phyloP scores from a whole-genome alignment of 37 sponge, comb jelly and placozoan species.

The Spongilla lacustris region DNA sequence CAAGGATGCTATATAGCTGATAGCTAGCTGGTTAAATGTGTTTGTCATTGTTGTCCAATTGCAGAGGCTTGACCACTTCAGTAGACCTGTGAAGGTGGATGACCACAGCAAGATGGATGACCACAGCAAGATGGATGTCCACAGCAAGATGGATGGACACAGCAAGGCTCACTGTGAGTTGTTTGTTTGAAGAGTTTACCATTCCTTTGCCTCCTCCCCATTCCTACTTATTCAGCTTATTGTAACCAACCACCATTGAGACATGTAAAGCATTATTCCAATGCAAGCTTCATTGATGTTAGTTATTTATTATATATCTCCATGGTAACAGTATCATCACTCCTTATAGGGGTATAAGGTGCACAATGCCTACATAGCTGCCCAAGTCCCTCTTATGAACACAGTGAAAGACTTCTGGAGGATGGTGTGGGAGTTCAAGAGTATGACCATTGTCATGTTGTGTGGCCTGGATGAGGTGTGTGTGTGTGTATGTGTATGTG shows the following conservation, averaged over 20 bases:
- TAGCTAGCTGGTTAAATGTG: too few relatives aligned
- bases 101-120: too few relatives aligned
- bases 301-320: not conserved
- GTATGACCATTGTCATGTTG: slow-evolving; percentile 54
- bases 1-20: too few relatives aligned
- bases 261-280: not conserved
- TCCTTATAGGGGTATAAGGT: slow-evolving; percentile 32
- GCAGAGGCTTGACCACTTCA: too few relatives aligned
- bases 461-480: slow-evolving; percentile 44
- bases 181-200: too few relatives aligned
- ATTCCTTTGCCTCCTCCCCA: too few relatives aligned
- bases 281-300: not conserved
- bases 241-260: not conserved
- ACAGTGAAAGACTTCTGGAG: slow-evolving; percentile 77
- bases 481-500: slow-evolving; percentile 11
- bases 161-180: too few relatives aligned
- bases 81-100: too few relatives aligned
- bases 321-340: not conserved
- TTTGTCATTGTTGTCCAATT: too few relatives aligned
- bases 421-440: slow-evolving; percentile 72
- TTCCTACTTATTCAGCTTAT: not conserved
- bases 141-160: too few relatives aligned
- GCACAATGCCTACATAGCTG: slow-evolving; percentile 55
- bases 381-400: slow-evolving; percentile 59
- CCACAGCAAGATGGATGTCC: too few relatives aligned